Base-by-base conservation (phyloP, 2,888 invertebrate genomes). In the Campoplex nolae region DNA sequence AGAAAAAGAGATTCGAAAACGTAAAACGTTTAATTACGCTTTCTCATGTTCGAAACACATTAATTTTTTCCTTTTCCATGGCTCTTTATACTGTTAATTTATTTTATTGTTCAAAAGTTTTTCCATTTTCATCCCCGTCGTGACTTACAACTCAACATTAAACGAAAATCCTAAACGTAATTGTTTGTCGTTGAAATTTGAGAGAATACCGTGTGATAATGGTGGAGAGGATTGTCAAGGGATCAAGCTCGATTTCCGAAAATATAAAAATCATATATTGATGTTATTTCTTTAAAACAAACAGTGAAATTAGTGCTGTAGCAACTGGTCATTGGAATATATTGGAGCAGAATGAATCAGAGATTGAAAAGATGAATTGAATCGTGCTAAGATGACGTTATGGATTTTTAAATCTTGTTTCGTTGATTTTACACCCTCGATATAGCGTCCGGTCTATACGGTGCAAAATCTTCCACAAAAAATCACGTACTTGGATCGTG, bases 391-490 rank as follows among this genome's bases (percentile, higher is more conserved):
- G 58, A 62, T 42, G 7, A 58, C 38, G 3, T 38, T 38, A 38
- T 6, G 38, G 6, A 38, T 38, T 38, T 38, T 38, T 38, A 38
- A 38, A 38, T 38, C 6, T 38, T 11, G 42, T 48, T 76, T 62
- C 16, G 0, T 62, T 32, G 13, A 16, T 32, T 48, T 76, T 62
- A 76, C 32, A 28, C 42, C n/a, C 65, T 65, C 8, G 8, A 32
- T 76, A 65, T 65, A 76, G 76, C 62, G 65, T 65, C 65, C 48
- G 32, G 65, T 76, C 76, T 76, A 76, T 76, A 76, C 18, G 65
- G 76, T 45, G 28, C 65, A 51, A 76, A 76, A 76, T 48, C 13
- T n/a, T n/a, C 13, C 18, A 35, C 4, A 62, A 48, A 48, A 70
- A 28, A 45, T 0, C 28, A 13, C 23, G 38, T 16, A 42, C n/a